These are phyloP conservation scores for Pedetes capensis DNA, from an alignment of 2,113 vertebrate genomes.

Conservation along the genomic window DNA sequence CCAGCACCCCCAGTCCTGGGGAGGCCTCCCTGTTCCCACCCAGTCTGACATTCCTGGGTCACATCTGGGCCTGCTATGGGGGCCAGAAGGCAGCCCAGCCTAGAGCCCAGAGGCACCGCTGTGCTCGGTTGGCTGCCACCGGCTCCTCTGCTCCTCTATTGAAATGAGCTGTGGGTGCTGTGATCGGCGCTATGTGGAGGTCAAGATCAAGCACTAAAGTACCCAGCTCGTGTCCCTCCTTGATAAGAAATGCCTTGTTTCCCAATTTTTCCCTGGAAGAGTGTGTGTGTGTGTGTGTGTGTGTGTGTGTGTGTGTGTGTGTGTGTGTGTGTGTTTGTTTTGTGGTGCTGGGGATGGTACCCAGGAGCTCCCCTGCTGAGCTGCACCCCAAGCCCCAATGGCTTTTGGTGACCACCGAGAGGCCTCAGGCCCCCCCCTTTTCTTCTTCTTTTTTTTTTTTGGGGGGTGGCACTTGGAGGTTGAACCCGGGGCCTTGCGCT, in stretches of 20 bases:
- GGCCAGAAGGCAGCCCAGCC: background rate
- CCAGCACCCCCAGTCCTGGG: background rate
- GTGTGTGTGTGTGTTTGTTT: too few relatives aligned
- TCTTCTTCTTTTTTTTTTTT: too few relatives aligned
- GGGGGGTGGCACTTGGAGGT: too few relatives aligned
- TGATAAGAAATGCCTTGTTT: background rate
- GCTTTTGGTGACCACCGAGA: background rate
- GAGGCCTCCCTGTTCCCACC: background rate
- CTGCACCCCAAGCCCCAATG: background rate
- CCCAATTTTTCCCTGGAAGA: too few relatives aligned
- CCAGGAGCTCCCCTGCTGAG: background rate
- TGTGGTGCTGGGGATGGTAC: background rate
- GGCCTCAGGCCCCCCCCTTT: too few relatives aligned
- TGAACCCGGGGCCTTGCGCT: too few relatives aligned
- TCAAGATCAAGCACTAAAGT: background rate
- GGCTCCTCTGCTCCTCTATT: background rate
- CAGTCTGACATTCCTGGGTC: too few relatives aligned
- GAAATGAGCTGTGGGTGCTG: background rate
- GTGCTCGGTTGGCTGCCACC: background rate
- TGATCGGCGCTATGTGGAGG: background rate
- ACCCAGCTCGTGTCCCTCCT: background rate
- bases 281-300: too few relatives aligned
- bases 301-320: too few relatives aligned
- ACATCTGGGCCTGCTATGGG: background rate
- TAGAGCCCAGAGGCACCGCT: background rate